Base-by-base conservation (phyloP, 2,888 invertebrate genomes). In the Entomobrya multifasciata region DNA sequence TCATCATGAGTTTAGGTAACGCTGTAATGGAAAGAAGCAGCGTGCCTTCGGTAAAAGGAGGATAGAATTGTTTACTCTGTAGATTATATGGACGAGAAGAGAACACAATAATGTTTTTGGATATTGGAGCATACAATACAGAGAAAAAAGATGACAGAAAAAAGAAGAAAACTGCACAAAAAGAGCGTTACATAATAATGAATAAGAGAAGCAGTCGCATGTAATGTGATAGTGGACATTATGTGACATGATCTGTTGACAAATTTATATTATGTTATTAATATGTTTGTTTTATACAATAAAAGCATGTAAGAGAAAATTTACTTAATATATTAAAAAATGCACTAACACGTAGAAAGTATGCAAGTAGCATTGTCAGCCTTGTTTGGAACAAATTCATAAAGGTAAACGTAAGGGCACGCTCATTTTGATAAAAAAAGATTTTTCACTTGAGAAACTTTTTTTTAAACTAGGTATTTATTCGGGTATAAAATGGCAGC, bases 1-100 rank as follows among this genome's bases (percentile, higher is more conserved):
- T 20, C 17, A 10, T 72, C 81, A 57, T 60, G 72, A 72, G 27
- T 81, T 81, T 72, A 72, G 57, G 70, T 55, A 52, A 36, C 8
- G 36, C 36, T n/a, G n/a, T n/a, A 36, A 36, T 36, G 36, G 36
- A 8, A 70, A 49, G 49, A 49, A 15, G 20, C 11, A 55, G 13
- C 27, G 10, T 25, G 13, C 8, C 4, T 60, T 60, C 1, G 17
- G 13, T 22, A 57, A 25, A 30, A 36, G 41, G n/a, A n/a, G n/a
- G n/a, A n/a, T n/a, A n/a, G n/a, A n/a, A n/a, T n/a, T n/a, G n/a
- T n/a, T n/a, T n/a, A n/a, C n/a, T n/a, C n/a, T n/a, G n/a, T n/a
- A n/a, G n/a, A n/a, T n/a, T n/a, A n/a, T n/a, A n/a, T n/a, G n/a
- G n/a, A n/a, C n/a, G n/a, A n/a, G n/a, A n/a, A n/a, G n/a, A n/a